Conservation (phyloP, 2,888 invertebrate genomes). For the Hofmannophila pseudospretella region DNA sequence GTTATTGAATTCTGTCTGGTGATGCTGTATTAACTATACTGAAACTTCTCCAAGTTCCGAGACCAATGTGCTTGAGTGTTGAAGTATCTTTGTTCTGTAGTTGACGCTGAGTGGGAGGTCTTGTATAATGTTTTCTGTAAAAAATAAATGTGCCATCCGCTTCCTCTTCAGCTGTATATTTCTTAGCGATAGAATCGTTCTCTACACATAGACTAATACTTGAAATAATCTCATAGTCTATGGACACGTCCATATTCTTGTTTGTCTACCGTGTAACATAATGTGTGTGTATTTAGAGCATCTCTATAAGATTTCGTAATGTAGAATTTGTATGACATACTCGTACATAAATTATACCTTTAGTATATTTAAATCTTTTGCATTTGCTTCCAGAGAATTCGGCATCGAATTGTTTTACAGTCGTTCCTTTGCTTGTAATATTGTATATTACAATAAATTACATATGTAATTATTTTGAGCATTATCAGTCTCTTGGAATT, state of each 20-base stretch:
- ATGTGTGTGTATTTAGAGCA: conserved; percentile 41
- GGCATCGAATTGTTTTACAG: conserved; percentile 9
- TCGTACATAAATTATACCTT: too few species aligned
- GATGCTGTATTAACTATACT: conserved; percentile 3
- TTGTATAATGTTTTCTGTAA: conserved; percentile 49
- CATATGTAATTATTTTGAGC: background rate
- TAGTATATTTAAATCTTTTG: conserved; percentile 8
- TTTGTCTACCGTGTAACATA: conserved; percentile 34
- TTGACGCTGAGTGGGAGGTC: conserved; percentile 40
- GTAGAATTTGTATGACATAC: conserved; percentile 20
- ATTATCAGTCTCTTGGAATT: background rate
- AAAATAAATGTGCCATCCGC: conserved; percentile 69
- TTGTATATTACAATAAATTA: background rate
- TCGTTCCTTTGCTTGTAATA: background rate
- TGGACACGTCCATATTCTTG: conserved; percentile 54
- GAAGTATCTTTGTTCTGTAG: conserved; percentile 26
- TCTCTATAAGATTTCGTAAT: conserved; percentile 19
- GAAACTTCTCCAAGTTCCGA: conserved; percentile 27
- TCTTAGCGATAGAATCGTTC: conserved; percentile 27
- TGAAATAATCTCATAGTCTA: conserved; percentile 29
- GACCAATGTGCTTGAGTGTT: conserved; percentile 42
- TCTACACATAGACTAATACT: conserved; percentile 26
- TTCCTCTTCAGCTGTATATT: conserved; percentile 62
- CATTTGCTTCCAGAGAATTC: conserved; percentile 10
- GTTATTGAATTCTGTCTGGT: conserved; percentile 11